Percentiles rank a stretch among this genome's conserved stretches.
phyloP scores from a whole-genome alignment of 2,797 vertebrate genomes.

The Rousettus madagascariensis region DNA sequence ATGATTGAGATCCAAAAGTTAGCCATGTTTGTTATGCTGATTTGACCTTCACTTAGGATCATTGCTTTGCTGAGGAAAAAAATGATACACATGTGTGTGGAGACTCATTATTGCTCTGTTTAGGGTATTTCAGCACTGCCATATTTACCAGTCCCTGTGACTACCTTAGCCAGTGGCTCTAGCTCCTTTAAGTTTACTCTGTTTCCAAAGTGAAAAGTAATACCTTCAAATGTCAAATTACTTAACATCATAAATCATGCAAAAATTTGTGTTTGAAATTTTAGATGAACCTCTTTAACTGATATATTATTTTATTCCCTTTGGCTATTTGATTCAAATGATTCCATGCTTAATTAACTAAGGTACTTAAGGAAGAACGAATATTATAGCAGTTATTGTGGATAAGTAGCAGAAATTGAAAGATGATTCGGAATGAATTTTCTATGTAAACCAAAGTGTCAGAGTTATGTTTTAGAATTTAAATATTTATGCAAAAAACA shows the following conservation, averaged over 20 bases:
- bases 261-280: slow-evolving; percentile 60
- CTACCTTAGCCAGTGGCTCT: slow-evolving; percentile 1
- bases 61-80: slow-evolving; percentile 62
- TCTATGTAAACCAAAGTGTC: slow-evolving; percentile 43
- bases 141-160: not conserved
- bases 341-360: slow-evolving; percentile 75
- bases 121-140: not conserved
- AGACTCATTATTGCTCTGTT: slow-evolving; percentile 19
- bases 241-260: slow-evolving; percentile 60
- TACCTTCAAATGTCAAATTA: slow-evolving; percentile 49
- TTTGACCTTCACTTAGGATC: slow-evolving; percentile 77
- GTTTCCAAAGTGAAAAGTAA: slow-evolving; percentile 15
- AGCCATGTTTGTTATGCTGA: slow-evolving; percentile 72
- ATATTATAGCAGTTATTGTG: slow-evolving; percentile 57
- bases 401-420: slow-evolving; percentile 65
- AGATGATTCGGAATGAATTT: slow-evolving; percentile 55
- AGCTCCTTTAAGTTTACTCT: not conserved
- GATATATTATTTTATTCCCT: slow-evolving; percentile 69
- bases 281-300: slow-evolving; percentile 72
- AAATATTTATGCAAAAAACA: slow-evolving; percentile 37
- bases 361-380: slow-evolving; percentile 66
- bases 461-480: slow-evolving; percentile 49
- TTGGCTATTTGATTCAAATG: slow-evolving; percentile 73
- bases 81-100: not conserved
- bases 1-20: slow-evolving; percentile 77